Conservation (phyloP, 2,113 vertebrate species). For the Leucoraja erinaceus region DNA sequence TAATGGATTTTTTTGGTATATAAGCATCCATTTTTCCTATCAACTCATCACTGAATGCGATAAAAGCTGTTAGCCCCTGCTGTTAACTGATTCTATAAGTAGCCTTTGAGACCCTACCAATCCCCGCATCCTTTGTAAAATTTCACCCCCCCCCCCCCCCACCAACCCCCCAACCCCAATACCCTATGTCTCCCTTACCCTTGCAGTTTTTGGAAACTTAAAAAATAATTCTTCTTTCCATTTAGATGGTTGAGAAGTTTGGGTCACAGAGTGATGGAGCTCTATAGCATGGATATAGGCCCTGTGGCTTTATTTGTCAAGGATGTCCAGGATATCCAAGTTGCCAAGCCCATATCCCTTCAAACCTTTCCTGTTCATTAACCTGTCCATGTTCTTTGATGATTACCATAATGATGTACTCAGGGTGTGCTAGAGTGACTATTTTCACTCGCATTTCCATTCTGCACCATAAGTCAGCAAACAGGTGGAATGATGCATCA, state of each 20-base stretch:
- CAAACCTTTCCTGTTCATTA: too few species aligned
- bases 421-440: neutral
- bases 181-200: too few species aligned
- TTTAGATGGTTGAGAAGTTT: too few species aligned
- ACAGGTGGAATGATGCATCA: neutral
- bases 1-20: neutral
- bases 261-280: too few species aligned
- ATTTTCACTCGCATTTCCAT: neutral
- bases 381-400: neutral
- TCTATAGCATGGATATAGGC: too few species aligned
- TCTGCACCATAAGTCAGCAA: neutral
- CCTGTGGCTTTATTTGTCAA: too few species aligned
- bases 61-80: neutral
- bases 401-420: neutral
- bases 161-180: too few species aligned
- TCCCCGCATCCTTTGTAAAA: neutral
- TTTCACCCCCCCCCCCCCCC: too few species aligned
- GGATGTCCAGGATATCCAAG: too few species aligned
- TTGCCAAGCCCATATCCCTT: too few species aligned
- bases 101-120: neutral
- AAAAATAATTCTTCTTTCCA: too few species aligned
- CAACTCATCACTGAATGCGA: neutral
- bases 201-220: too few species aligned
- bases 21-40: neutral
- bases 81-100: neutral